Percentiles rank a stretch among this genome's conserved stretches.
phyloP scores from a whole-genome alignment of 2,888 invertebrate genomes.

The Calliopum simillimum region DNA sequence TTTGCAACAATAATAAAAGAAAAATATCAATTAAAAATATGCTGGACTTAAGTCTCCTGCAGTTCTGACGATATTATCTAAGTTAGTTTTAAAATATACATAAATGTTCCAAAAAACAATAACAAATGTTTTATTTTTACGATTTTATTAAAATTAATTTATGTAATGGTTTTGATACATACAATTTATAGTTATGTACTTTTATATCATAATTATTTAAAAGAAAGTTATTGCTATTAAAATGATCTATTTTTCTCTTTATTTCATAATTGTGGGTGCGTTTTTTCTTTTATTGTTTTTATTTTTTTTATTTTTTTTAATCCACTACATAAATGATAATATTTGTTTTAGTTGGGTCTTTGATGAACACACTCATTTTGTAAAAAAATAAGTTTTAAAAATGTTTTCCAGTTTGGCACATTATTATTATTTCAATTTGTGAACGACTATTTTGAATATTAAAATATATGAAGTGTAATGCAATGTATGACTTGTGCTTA shows the following conservation, averaged over 20 bases:
- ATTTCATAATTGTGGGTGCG: slow-evolving; percentile 5
- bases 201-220: background rate
- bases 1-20: too few relatives aligned
- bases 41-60: too few relatives aligned
- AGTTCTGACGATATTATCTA: too few relatives aligned
- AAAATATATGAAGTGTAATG: background rate
- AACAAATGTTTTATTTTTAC: background rate
- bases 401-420: slow-evolving; percentile 15
- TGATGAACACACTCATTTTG: slow-evolving; percentile 35
- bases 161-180: background rate
- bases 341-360: slow-evolving; percentile 13
- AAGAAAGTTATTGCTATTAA: slow-evolving; percentile 4
- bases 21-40: too few relatives aligned
- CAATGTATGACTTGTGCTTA: too few relatives aligned
- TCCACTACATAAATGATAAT: background rate
- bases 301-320: too few relatives aligned
- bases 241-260: background rate
- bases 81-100: too few relatives aligned
- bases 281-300: too few relatives aligned
- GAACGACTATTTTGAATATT: background rate
- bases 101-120: background rate
- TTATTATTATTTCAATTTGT: background rate
- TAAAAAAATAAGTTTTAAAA: slow-evolving; percentile 3
- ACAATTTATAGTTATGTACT: background rate
- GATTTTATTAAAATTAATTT: slow-evolving; percentile 23